phyloP scores from a whole-genome alignment of 2,113 vertebrate genomes.

The Phyllostomus hastatus region DNA sequence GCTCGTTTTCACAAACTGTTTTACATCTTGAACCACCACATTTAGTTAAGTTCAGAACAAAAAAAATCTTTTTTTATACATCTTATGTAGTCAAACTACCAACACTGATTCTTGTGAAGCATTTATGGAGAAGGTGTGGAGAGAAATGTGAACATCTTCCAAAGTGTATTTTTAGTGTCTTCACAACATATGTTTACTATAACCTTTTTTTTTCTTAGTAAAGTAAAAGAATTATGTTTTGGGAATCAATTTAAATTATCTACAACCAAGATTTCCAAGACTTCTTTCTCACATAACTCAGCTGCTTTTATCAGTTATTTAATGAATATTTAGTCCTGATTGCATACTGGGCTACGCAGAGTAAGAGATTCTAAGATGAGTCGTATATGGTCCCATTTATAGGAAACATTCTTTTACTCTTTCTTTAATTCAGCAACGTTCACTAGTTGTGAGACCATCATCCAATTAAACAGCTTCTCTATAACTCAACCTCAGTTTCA shows the following conservation, averaged over 20 bases:
- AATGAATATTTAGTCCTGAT: background rate
- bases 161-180: slow-evolving; percentile 40
- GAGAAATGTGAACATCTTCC: background rate
- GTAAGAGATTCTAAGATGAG: background rate
- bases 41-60: background rate
- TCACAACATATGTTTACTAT: background rate
- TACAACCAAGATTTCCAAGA: background rate
- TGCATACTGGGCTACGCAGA: background rate
- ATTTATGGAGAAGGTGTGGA: background rate
- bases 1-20: background rate
- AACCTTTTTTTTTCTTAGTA: background rate
- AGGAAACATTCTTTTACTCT: background rate
- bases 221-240: slow-evolving; percentile 24
- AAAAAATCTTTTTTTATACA: background rate
- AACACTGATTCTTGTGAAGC: background rate
- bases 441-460: background rate
- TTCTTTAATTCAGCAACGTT: slow-evolving; percentile 5
- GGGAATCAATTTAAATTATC: slow-evolving; percentile 5
- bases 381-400: background rate
- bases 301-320: slow-evolving; percentile 8
- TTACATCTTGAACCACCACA: background rate
- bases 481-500: slow-evolving; percentile 16
- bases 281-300: background rate
- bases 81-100: background rate
- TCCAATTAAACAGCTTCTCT: background rate